Percentiles rank a stretch among this genome's conserved stretches.
Conservation (phyloP, 2,113 vertebrate genomes). For the Microtus ochrogaster region DNA sequence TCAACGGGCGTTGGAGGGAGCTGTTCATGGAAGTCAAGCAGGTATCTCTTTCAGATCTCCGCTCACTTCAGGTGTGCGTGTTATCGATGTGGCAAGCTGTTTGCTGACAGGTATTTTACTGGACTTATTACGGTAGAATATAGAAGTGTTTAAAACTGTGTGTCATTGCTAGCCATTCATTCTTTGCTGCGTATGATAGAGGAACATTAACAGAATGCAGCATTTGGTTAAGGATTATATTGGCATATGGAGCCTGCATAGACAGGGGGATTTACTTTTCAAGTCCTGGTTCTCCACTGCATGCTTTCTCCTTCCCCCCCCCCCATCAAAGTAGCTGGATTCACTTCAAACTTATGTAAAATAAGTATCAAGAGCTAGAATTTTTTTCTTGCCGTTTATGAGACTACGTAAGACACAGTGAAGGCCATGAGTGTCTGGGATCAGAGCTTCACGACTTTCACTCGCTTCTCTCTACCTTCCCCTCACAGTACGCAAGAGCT, state of each 20-base stretch:
- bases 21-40: slow-evolving; percentile 95
- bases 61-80: rapidly evolving
- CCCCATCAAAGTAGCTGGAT: slow-evolving; percentile 7
- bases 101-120: background rate
- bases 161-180: slow-evolving; percentile 5
- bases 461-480: background rate
- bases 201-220: background rate
- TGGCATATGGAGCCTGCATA: slow-evolving; percentile 10
- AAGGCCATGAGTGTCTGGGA: background rate
- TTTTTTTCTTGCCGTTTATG: background rate
- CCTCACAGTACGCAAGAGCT: slow-evolving; percentile 91
- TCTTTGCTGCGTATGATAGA: background rate
- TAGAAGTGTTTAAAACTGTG: background rate
- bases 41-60: slow-evolving; percentile 83
- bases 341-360: slow-evolving; percentile 49
- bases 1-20: slow-evolving; percentile 92
- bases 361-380: background rate
- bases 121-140: background rate
- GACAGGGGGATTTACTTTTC: background rate
- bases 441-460: background rate
- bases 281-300: background rate
- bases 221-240: slow-evolving; percentile 10
- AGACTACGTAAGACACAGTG: background rate
- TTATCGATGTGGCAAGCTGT: background rate
- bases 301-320: background rate